Evolutionary conservation across 2,113 vertebrate species (phyloP).

Genomic region (Atherinomorus stipes): DNA sequence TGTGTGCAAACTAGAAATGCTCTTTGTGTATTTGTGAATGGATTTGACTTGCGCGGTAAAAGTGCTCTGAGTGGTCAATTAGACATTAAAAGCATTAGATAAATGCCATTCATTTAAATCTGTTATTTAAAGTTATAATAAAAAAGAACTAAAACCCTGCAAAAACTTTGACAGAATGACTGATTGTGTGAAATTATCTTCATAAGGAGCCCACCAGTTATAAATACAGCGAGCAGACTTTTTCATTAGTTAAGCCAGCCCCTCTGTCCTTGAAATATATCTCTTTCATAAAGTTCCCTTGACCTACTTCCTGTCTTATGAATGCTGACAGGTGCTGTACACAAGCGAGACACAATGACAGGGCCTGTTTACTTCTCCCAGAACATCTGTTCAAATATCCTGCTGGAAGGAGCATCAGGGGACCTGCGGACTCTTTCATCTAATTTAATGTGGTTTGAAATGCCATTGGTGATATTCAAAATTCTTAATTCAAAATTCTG

Average conservation of each 20-base stretch:
- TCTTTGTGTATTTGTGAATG: too few relatives aligned
- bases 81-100: too few relatives aligned
- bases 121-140: too few relatives aligned
- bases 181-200: not conserved
- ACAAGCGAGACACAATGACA: slow-evolving; percentile 67
- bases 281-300: slow-evolving; percentile 16
- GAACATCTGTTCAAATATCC: slow-evolving; percentile 68
- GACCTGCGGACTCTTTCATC: slow-evolving; percentile 16
- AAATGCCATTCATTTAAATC: too few relatives aligned
- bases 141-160: too few relatives aligned
- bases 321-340: slow-evolving; percentile 68
- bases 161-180: not conserved
- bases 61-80: too few relatives aligned
- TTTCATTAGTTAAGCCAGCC: slow-evolving; percentile 6
- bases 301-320: slow-evolving; percentile 58
- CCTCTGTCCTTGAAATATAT: slow-evolving; percentile 35
- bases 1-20: too few relatives aligned
- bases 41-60: too few relatives aligned
- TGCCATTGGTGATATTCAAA: not conserved
- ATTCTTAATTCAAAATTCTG: not conserved
- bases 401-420: slow-evolving; percentile 33
- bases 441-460: slow-evolving; percentile 16
- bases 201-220: not conserved
- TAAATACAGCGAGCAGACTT: not conserved
- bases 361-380: slow-evolving; percentile 61